phyloP scores from a whole-genome alignment of 2,113 vertebrate species.

The Pontoporia blainvillei region DNA sequence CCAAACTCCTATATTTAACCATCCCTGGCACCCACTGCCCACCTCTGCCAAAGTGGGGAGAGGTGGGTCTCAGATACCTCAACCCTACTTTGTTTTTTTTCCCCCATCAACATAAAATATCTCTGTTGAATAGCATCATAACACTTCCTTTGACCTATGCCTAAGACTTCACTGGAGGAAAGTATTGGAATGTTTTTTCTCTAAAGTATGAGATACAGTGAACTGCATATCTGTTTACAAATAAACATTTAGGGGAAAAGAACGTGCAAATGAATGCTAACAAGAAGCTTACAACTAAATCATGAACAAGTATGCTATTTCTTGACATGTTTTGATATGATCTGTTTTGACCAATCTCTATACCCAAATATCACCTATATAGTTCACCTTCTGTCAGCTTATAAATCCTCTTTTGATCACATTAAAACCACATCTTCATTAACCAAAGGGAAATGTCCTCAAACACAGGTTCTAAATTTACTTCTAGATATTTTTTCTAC shows the following conservation, averaged over 20 bases:
- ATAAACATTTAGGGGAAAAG: not conserved
- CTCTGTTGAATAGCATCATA: not conserved
- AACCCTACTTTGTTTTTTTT: not conserved
- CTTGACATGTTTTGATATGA: not conserved
- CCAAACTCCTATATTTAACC: not conserved
- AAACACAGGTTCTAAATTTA: not conserved
- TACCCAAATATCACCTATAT: not conserved
- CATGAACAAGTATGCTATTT: not conserved
- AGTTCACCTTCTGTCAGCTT: not conserved
- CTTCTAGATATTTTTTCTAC: not conserved
- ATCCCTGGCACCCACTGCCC: too few species aligned
- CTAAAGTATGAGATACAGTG: not conserved
- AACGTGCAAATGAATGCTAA: not conserved
- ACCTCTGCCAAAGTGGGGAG: not conserved
- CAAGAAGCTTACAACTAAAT: not conserved
- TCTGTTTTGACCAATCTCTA: not conserved
- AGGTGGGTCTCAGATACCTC: not conserved
- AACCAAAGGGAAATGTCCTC: not conserved
- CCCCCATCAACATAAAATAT: not conserved
- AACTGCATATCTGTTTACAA: not conserved
- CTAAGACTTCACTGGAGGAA: slow-evolving; percentile 4
- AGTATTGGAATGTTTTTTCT: not conserved
- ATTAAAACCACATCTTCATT: not conserved
- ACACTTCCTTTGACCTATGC: not conserved
- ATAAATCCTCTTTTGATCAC: not conserved